Evolutionary conservation across 2,113 vertebrate species (phyloP), one percentile per base, ranked within the genome.

Genomic region (Coturnix japonica): DNA sequence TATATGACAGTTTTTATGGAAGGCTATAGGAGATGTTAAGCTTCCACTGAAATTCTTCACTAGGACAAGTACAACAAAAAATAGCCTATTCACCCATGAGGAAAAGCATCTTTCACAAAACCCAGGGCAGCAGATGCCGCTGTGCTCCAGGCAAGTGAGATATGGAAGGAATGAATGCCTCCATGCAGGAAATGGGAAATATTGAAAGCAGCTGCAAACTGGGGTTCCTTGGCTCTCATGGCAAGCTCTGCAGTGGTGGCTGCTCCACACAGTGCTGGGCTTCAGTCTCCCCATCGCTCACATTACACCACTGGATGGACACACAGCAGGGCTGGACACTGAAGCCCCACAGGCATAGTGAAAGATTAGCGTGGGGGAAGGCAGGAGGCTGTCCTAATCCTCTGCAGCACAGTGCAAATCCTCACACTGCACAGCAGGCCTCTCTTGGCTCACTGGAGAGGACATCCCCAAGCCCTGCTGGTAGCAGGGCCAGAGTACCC

Each of bases 201-300:
- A 93, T 89, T 85, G 54, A 78, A 79, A 94, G 71, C 95, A 96
- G 94, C 91, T 95, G 94, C 2, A 3, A 47, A 14, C 41, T 13
- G 23, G 35, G 78, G 28, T 18, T 49, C 20, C 2, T 59, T 65
- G 78, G 14, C 47, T 90, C 54, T 69, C 35, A 39, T 69, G 74
- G 46, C 69, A 85, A 47, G 37, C 31, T 16, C 81, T 41, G 44
- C 4, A 3, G 17, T 31, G 6, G 2, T 30, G 8, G 63, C 16
- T 85, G 2, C 1, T 33, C 43, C 39, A 54, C 26, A 61, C 25
- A 44, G 43, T 86, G 23, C 0, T 0, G 20, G 28, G 30, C 26
- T 90, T 65, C 0, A 0, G 6, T 16, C n/a, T 33, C 53, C 26
- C 43, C 41, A 63, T 41, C 35, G 64, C 73, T 91, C 13, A 14